Conservation (phyloP, 2,113 vertebrate genomes). For the Theristicus caerulescens region DNA sequence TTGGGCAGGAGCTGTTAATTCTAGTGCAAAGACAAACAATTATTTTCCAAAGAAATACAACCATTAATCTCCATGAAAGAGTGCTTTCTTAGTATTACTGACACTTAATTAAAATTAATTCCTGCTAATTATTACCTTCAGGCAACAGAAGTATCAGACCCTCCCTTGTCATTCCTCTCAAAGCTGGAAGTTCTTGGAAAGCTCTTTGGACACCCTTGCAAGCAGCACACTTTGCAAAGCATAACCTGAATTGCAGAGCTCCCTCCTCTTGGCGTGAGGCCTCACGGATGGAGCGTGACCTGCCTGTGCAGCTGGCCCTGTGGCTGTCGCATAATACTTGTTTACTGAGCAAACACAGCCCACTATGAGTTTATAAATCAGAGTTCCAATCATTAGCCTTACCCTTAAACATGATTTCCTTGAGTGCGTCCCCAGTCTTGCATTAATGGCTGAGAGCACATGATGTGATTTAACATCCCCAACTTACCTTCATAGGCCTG, state of each 20-base stretch:
- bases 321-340: not conserved
- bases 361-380: not conserved
- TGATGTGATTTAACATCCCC: not conserved
- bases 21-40: not conserved
- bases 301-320: not conserved
- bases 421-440: not conserved
- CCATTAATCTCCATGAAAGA: not conserved
- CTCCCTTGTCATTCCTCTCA: not conserved
- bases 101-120: not conserved
- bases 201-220: not conserved
- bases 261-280: not conserved
- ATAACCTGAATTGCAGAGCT: not conserved
- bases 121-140: not conserved
- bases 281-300: not conserved
- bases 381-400: not conserved
- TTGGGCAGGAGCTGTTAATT: not conserved
- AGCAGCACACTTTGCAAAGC: not conserved
- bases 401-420: not conserved
- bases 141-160: not conserved
- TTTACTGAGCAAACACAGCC: not conserved
- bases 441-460: not conserved
- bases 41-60: not conserved
- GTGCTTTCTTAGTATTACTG: not conserved
- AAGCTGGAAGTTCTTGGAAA: not conserved
- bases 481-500: constrained; percentile 92